A percentile compares a stretch with the other conserved stretches of the same genome.
These are phyloP conservation scores for Hyposoter dolosus DNA, from an alignment of 2,888 invertebrate species.

Conservation along the genomic window DNA sequence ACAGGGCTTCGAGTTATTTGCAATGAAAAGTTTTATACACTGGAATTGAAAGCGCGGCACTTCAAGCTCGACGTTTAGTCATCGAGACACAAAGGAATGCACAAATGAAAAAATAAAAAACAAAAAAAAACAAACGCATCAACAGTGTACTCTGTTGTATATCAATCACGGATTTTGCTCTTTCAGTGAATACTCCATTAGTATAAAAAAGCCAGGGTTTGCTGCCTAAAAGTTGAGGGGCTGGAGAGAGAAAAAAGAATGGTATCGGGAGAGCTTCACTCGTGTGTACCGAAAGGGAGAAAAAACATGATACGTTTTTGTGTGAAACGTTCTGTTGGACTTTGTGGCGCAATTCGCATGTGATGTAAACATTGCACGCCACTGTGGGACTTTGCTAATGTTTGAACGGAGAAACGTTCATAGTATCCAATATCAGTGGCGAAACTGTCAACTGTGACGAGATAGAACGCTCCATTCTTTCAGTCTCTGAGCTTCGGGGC, in stretches of 20 bases:
- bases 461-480: slow-evolving; percentile 78
- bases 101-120: neutral
- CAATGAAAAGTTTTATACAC: neutral
- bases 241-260: neutral
- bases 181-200: slow-evolving; percentile 25
- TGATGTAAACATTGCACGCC: slow-evolving; percentile 21
- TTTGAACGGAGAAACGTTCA: slow-evolving; percentile 67
- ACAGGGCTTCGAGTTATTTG: too few species aligned
- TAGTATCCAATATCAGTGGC: slow-evolving; percentile 61
- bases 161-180: slow-evolving; percentile 27
- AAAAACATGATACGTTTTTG: slow-evolving; percentile 21
- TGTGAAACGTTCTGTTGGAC: slow-evolving; percentile 48
- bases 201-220: slow-evolving; percentile 4
- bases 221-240: neutral
- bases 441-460: slow-evolving; percentile 74
- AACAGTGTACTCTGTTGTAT: neutral
- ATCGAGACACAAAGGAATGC: neutral
- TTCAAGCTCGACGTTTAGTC: neutral
- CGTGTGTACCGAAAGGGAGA: neutral
- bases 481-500: slow-evolving; percentile 68
- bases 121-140: slow-evolving; percentile 1
- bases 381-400: slow-evolving; percentile 16
- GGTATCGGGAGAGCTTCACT: neutral
- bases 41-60: neutral
- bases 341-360: slow-evolving; percentile 68